Percentiles rank a stretch among this genome's conserved stretches.
Conservation (phyloP, 1,140 invertebrate genomes). For the Drosophila chauvacae region DNA sequence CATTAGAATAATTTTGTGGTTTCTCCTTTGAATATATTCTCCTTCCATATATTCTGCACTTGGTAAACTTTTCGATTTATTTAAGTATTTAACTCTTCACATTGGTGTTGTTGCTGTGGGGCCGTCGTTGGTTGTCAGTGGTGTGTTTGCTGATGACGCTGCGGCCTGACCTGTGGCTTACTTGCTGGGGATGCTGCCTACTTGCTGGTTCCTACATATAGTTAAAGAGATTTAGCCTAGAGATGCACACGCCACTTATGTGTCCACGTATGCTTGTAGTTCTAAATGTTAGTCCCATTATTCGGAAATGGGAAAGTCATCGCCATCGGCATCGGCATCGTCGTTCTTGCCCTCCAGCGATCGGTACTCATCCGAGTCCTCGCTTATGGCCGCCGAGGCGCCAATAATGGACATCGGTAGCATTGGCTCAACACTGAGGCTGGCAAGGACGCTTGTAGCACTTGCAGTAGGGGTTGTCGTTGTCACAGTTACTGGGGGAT, state of each 20-base stretch:
- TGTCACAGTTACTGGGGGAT: slow-evolving; percentile 12
- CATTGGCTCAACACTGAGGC: slow-evolving; percentile 44
- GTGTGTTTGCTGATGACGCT: slow-evolving; percentile 15
- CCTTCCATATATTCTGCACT: slow-evolving; percentile 37
- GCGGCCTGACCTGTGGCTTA: slow-evolving; percentile 25
- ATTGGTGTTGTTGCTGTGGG: slow-evolving; percentile 43
- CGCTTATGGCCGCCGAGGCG: slow-evolving; percentile 58
- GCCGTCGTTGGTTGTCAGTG: slow-evolving; percentile 5
- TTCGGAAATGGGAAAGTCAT: slow-evolving; percentile 79
- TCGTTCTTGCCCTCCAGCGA: slow-evolving; percentile 82
- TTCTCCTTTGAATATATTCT: slow-evolving; percentile 26
- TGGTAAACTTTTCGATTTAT: slow-evolving; percentile 68
- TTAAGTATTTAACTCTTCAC: slow-evolving; percentile 71
- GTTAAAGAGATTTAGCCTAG: slow-evolving; percentile 68
- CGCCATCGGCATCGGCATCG: slow-evolving; percentile 67
- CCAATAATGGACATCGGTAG: slow-evolving; percentile 61
- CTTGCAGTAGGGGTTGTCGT: slow-evolving; percentile 12
- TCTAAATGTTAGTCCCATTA: slow-evolving; percentile 57
- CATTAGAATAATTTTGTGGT: slow-evolving; percentile 58
- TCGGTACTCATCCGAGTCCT: slow-evolving; percentile 84
- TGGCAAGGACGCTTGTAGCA: slow-evolving; percentile 35
- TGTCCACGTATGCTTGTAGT: slow-evolving; percentile 13
- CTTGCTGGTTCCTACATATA: slow-evolving; percentile 55
- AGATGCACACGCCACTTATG: slow-evolving; percentile 47
- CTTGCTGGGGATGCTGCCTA: slow-evolving; percentile 11